Conservation (phyloP, 37 sponge, comb jelly and placozoan species). For the Cladorhizidae sp. region DNA sequence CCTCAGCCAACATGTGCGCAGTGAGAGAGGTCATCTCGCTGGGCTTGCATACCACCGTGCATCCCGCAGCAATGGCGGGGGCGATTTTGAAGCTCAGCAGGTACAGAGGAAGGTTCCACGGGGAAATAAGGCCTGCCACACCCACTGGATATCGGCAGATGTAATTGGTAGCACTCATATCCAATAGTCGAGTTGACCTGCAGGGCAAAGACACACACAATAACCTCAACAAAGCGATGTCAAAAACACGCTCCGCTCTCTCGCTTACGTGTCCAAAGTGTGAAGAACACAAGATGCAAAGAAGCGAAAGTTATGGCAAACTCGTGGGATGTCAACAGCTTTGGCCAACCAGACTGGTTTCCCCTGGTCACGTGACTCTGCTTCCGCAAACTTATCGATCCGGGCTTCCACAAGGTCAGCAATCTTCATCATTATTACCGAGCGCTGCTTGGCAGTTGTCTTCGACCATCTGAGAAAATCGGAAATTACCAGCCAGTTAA, state of each 20-base stretch:
- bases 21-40: constrained; percentile 96
- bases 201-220: not conserved
- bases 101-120: constrained; percentile 93
- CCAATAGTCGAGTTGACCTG: constrained; percentile 51
- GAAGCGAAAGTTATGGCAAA: constrained; percentile 73
- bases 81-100: constrained; percentile 91
- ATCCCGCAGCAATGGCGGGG: constrained; percentile 86
- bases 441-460: constrained; percentile 57
- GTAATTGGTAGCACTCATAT: constrained; percentile 78
- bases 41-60: constrained; percentile 90
- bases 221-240: not conserved
- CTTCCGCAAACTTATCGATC: constrained; percentile 78
- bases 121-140: constrained; percentile 92
- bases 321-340: constrained; percentile 80
- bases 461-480: constrained; percentile 91
- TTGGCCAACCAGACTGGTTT: constrained; percentile 88
- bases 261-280: constrained; percentile 62
- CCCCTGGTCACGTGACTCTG: constrained; percentile 91
- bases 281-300: constrained; percentile 82
- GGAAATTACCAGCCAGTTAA: too few species aligned
- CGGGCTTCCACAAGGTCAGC: constrained; percentile 72
- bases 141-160: constrained; percentile 77
- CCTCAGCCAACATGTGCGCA: constrained; percentile 81
- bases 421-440: constrained; percentile 60
- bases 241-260: too few species aligned